Evolutionary conservation across 2,888 invertebrate species (phyloP), one percentile per base, ranked within the genome.

Genomic region (Atherix ibis): DNA sequence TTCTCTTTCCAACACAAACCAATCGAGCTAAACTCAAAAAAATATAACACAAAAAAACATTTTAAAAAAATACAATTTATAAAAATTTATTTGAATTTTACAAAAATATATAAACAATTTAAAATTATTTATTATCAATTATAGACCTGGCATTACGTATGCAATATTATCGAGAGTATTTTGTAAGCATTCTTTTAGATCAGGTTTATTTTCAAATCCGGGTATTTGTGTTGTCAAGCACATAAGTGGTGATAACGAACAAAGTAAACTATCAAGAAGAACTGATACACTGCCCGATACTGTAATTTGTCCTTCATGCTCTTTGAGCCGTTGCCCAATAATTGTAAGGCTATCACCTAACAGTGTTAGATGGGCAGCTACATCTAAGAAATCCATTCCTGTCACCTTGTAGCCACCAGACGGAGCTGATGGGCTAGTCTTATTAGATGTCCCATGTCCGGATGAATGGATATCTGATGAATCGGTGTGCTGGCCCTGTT

Each of bases 271-370:
- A 63, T 95, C 94, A 42, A 95, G 63, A 10, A 95, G 66, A 10
- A 94, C 89, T 0, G 92, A 92, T 37, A 94, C 69, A 39, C 89
- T 91, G 0, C 92, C 94, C 0, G 91, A 92, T 12, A 94, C 91
- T 0, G 92, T 89, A 41, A 92, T 89, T 60, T 91, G 87, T 9
- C 92, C 92, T 75, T 89, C 87, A 49, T 91, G 91, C 50, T 92
- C 91, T 56, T 88, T 89, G 4, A 94, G 69, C 25, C 92, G 64
- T 56, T 87, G 85, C 0, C 95, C 94, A 45, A 95, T 91, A 51
- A 89, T 88, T 30, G 83, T 82, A 13, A 95, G 68, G 50, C 89
- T 92, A 59, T 94, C 94, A 0, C 94, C 94, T 10, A 95, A 66
- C 36, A 94, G 65, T 34, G 89, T 82, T 8, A 94, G 67, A 57